These are phyloP conservation scores for Umimayanthus kanabou DNA, from an alignment of 92 coral and sea anemone genomes.

Conservation along the genomic window DNA sequence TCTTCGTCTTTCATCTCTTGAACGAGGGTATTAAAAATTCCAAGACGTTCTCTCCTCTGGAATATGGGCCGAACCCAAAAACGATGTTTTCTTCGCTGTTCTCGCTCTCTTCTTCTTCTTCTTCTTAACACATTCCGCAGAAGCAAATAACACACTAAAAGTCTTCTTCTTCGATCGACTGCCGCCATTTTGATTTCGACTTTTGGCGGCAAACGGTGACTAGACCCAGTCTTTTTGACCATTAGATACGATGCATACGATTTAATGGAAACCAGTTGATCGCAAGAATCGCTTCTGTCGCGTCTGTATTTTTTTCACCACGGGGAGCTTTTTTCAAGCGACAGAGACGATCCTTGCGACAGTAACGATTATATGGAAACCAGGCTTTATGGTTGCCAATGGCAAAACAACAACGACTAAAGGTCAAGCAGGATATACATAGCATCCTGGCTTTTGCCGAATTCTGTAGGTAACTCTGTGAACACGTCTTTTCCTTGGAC, in stretches of 20 bases:
- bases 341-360: slow-evolving; percentile 20
- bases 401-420: too few species aligned
- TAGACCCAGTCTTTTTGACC: slow-evolving; percentile 33
- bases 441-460: too few species aligned
- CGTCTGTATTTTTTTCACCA: slow-evolving; percentile 31
- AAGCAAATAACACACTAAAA: slow-evolving; percentile 34
- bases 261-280: slow-evolving; percentile 32
- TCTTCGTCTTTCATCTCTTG: slow-evolving; percentile 4
- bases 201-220: slow-evolving; percentile 22
- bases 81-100: slow-evolving; percentile 32
- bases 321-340: slow-evolving; percentile 36
- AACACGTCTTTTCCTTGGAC: too few species aligned
- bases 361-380: slow-evolving; percentile 6
- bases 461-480: too few species aligned
- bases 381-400: background rate
- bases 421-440: too few species aligned
- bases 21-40: background rate
- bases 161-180: slow-evolving; percentile 38
- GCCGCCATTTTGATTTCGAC: slow-evolving; percentile 32
- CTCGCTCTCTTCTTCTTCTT: slow-evolving; percentile 45
- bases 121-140: slow-evolving; percentile 26
- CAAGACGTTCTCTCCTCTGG: background rate
- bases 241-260: slow-evolving; percentile 25
- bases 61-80: background rate
- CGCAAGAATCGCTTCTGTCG: slow-evolving; percentile 23